phyloP scores from a whole-genome alignment of 2,113 vertebrate species.

The Callionymus lyra region DNA sequence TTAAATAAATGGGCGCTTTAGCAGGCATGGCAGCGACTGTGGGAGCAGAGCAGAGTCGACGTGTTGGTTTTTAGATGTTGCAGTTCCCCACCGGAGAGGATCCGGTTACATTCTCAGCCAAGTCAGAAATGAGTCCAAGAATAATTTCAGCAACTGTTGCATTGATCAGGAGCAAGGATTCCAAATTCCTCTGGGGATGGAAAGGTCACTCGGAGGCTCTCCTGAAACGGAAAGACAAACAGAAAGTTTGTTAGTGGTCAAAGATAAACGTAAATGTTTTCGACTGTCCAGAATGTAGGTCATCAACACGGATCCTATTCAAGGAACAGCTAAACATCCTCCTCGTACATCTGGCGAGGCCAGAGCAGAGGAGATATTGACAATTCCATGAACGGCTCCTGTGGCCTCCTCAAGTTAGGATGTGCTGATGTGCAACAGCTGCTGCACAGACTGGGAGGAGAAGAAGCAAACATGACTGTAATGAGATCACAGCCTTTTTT shows the following conservation, averaged over 20 bases:
- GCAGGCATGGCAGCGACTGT: constrained; percentile 79
- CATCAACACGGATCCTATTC: too few species aligned
- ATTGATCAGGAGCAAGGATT: constrained; percentile 32
- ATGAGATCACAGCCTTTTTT: constrained; percentile 47
- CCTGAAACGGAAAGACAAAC: constrained; percentile 51
- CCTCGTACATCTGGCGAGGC: constrained; percentile 20
- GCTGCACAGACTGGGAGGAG: constrained; percentile 43
- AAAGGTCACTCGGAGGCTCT: constrained; percentile 24
- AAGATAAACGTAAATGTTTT: constrained; percentile 7
- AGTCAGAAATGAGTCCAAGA: constrained; percentile 24
- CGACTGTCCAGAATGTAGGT: constrained; percentile 1
- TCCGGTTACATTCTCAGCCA: constrained; percentile 65
- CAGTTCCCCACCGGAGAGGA: constrained; percentile 15
- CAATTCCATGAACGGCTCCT: constrained; percentile 25
- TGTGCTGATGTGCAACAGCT: constrained; percentile 69
- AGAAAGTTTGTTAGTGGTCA: constrained; percentile 21
- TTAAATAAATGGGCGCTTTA: constrained; percentile 95
- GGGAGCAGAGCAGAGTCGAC: constrained; percentile 12
- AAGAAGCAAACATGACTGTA: constrained; percentile 41
- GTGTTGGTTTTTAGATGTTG: constrained; percentile 26
- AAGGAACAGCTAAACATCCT: too few species aligned
- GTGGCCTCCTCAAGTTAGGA: constrained; percentile 40
- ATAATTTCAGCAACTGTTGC: constrained; percentile 26
- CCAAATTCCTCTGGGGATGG: constrained; percentile 6
- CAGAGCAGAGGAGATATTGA: constrained; percentile 14